Percentiles rank a stretch among this genome's conserved stretches.
phyloP scores from a whole-genome alignment of 2,797 vertebrate genomes.

The Danio choprae region DNA sequence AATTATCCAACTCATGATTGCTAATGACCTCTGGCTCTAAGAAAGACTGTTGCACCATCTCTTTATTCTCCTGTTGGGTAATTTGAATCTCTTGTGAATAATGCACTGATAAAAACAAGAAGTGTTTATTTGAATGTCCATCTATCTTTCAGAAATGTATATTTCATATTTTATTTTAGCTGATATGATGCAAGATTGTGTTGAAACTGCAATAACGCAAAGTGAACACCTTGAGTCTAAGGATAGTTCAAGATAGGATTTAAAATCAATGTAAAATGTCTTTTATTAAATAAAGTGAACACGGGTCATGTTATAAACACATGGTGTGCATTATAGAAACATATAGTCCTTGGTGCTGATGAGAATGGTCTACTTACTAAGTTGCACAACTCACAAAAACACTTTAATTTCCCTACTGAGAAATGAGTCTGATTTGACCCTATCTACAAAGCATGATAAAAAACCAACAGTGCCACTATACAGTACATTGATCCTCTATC shows the following conservation, averaged over 20 bases:
- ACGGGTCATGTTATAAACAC: not conserved
- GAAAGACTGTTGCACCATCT: conserved; percentile 20
- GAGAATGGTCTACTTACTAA: too few relatives aligned
- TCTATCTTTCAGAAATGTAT: not conserved
- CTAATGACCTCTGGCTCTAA: conserved; percentile 27
- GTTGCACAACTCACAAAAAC: too few relatives aligned
- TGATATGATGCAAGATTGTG: not conserved
- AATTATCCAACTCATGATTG: not conserved
- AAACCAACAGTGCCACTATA: not conserved
- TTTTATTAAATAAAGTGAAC: not conserved
- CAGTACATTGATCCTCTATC: not conserved
- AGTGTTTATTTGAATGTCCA: not conserved
- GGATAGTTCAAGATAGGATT: not conserved
- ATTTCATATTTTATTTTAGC: not conserved
- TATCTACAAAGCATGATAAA: not conserved
- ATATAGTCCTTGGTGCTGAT: too few relatives aligned
- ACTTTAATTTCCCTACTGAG: not conserved
- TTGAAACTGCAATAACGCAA: not conserved
- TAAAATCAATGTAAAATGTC: too few relatives aligned
- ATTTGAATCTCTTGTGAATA: conserved; percentile 5
- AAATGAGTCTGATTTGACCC: not conserved
- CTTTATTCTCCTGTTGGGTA: conserved; percentile 7
- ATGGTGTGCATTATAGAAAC: too few relatives aligned
- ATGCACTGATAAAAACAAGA: conserved; percentile 1
- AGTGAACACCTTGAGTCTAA: not conserved